These are phyloP conservation scores for Plagodis pulveraria DNA, from an alignment of 2,888 invertebrate genomes.

Conservation along the genomic window DNA sequence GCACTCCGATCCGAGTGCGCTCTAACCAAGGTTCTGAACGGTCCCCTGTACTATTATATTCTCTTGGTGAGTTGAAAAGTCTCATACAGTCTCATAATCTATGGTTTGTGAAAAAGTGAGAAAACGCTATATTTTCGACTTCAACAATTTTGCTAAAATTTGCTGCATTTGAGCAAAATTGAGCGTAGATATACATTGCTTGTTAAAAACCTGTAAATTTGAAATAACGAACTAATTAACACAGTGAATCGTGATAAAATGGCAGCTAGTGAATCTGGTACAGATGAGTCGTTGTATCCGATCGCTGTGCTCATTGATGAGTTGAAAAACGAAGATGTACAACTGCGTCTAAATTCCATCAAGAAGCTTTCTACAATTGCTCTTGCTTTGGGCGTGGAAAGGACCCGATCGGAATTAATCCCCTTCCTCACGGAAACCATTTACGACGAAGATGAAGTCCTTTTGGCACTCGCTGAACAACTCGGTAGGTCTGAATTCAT, in stretches of 20 bases:
- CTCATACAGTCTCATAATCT: too few relatives aligned
- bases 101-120: too few relatives aligned
- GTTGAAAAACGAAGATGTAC: constrained; percentile 99
- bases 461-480: constrained; percentile 93
- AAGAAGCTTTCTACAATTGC: constrained; percentile 99
- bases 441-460: constrained; percentile 99
- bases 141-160: too few relatives aligned
- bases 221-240: constrained; percentile 40
- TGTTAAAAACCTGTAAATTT: constrained; percentile 17
- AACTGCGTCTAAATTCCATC: constrained; percentile 98
- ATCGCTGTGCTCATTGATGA: constrained; percentile 99
- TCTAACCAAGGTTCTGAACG: too few relatives aligned
- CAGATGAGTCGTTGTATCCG: constrained; percentile 99
- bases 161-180: too few relatives aligned
- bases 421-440: constrained; percentile 99
- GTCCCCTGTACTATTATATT: too few relatives aligned
- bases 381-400: constrained; percentile 98
- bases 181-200: constrained; percentile 33
- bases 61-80: too few relatives aligned
- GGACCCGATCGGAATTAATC: constrained; percentile 96
- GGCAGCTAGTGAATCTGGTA: constrained; percentile 89
- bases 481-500: constrained; percentile 84
- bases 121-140: too few relatives aligned
- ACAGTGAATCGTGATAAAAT: constrained; percentile 54
- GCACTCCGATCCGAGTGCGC: too few relatives aligned